Evolutionary conservation across 2,797 vertebrate species (phyloP).

Genomic region (Hoplostethus mediterraneus): DNA sequence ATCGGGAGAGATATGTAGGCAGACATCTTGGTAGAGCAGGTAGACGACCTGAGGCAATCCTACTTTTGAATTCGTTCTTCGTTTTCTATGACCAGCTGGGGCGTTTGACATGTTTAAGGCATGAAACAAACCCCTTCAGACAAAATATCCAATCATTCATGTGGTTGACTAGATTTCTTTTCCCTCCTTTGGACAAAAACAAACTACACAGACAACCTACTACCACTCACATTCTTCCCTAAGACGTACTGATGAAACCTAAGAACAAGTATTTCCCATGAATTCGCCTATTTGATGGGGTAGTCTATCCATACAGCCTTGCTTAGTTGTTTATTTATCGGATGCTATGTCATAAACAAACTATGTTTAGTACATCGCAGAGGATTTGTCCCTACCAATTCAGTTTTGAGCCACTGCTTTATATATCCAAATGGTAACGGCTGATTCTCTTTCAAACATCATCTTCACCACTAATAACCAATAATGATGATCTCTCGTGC

Average conservation of each 20-base stretch:
- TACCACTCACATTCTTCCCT: constrained; percentile 47
- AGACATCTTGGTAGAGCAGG: constrained; percentile 51
- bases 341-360: constrained; percentile 32
- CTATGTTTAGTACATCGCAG: constrained; percentile 30
- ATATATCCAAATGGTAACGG: constrained; percentile 17
- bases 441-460: constrained; percentile 30
- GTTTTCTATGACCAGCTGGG: constrained; percentile 34
- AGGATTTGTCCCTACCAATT: constrained; percentile 1
- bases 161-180: constrained; percentile 15
- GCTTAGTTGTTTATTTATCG: constrained; percentile 11
- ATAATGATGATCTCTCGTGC: constrained; percentile 39
- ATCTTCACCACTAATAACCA: constrained; percentile 42
- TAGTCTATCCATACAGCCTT: constrained; percentile 1
- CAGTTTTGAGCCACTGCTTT: constrained; percentile 20
- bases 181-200: constrained; percentile 44
- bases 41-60: constrained; percentile 65
- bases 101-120: constrained; percentile 29
- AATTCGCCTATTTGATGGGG: constrained; percentile 17
- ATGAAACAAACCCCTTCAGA: constrained; percentile 45
- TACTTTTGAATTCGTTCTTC: constrained; percentile 30
- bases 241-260: constrained; percentile 41
- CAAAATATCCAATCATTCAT: constrained; percentile 40
- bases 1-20: constrained; percentile 43
- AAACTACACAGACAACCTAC: constrained; percentile 59
- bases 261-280: constrained; percentile 12